phyloP scores from a whole-genome alignment of 2,113 vertebrate species.

The Tragelaphus imberbis region DNA sequence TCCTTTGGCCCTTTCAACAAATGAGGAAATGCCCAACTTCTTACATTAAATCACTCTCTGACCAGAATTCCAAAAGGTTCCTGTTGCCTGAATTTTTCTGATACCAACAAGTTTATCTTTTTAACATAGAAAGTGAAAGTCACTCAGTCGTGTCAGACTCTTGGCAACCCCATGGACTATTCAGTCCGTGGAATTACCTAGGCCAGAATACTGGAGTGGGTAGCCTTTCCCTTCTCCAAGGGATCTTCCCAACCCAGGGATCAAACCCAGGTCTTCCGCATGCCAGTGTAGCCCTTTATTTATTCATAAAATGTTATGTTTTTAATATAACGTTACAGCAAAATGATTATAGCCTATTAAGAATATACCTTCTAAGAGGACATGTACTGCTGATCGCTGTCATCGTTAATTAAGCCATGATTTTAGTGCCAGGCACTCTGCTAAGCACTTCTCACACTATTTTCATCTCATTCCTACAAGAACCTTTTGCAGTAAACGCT shows the following conservation, averaged over 20 bases:
- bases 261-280: neutral
- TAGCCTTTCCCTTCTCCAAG: neutral
- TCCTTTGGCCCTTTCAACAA: neutral
- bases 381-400: neutral
- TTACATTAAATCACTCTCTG: neutral
- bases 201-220: neutral
- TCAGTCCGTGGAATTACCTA: neutral
- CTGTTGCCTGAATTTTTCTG: neutral
- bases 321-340: neutral
- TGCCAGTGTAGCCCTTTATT: neutral
- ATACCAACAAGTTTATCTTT: neutral
- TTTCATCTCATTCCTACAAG: neutral
- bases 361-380: neutral
- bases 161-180: neutral
- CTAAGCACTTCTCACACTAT: neutral
- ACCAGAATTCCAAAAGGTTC: neutral
- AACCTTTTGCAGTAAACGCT: neutral
- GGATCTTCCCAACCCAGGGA: neutral
- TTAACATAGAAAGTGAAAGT: neutral
- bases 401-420: neutral
- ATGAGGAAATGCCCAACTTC: neutral
- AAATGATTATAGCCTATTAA: neutral
- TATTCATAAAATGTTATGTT: neutral
- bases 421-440: neutral
- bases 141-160: neutral